These are phyloP conservation scores for Hydrochoerus hydrochaeris DNA, from an alignment of 2,113 vertebrate genomes.

Conservation along the genomic window DNA sequence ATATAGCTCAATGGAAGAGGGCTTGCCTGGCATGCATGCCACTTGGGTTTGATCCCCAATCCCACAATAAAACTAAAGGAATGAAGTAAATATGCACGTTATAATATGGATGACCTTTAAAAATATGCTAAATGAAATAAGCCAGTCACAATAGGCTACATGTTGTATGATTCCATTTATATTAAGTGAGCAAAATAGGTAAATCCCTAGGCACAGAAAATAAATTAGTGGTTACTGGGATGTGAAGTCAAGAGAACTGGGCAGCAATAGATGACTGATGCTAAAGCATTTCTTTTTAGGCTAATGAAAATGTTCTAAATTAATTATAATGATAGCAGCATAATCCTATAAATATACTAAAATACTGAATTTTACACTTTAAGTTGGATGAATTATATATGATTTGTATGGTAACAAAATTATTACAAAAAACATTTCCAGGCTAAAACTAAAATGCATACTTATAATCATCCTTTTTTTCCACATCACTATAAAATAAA, in stretches of 20 bases:
- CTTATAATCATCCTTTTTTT: neutral
- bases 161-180: neutral
- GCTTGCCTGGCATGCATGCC: neutral
- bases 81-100: neutral
- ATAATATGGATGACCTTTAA: neutral
- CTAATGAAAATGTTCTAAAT: neutral
- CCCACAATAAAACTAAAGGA: neutral
- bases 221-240: neutral
- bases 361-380: conserved; percentile 3
- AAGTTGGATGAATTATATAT: neutral
- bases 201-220: conserved; percentile 34
- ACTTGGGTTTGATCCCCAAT: neutral
- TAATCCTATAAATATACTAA: neutral
- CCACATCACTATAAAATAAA: conserved; percentile 51
- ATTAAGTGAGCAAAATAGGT: neutral
- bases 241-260: neutral
- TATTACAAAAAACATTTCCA: neutral
- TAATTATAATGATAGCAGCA: neutral
- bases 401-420: conserved; percentile 14
- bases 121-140: conserved; percentile 28
- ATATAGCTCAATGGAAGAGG: neutral
- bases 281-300: neutral
- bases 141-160: neutral
- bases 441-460: neutral
- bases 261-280: neutral